Conservation (phyloP, 1,140 invertebrate genomes). For the Phocides pigmalion region DNA sequence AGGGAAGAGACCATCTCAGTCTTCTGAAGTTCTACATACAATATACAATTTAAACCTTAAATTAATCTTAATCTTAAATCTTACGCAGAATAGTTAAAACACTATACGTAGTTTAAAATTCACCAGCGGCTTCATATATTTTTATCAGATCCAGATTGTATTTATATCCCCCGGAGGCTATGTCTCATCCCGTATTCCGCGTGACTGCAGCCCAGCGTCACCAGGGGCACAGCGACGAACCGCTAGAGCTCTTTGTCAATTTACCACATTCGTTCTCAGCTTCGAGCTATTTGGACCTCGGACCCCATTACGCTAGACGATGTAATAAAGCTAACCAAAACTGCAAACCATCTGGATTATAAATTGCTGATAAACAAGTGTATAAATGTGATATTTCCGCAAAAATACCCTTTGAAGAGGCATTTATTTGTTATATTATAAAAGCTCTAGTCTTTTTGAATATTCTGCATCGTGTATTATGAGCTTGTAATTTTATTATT, state of each 20-base stretch:
- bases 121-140: constrained; percentile 2
- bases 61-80: no score
- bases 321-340: not conserved
- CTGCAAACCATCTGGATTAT: not conserved
- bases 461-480: no score
- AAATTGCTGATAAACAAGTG: not conserved
- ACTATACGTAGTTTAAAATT: not conserved
- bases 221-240: constrained; percentile 39
- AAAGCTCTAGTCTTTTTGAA: no score
- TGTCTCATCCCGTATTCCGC: constrained; percentile 39
- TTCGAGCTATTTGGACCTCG: not conserved
- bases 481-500: no score
- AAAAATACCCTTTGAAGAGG: no score
- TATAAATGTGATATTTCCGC: no score
- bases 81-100: no score
- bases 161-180: constrained; percentile 9
- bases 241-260: constrained; percentile 41
- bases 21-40: no score
- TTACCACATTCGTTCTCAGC: constrained; percentile 32
- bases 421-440: no score
- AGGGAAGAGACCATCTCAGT: no score
- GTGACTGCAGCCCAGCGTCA: constrained; percentile 11
- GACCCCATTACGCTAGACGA: not conserved
- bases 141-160: constrained; percentile 2
- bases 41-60: no score